Percentiles rank a stretch among this genome's conserved stretches.
These are phyloP conservation scores for Helogale parvula DNA, from an alignment of 2,113 vertebrate species.

Conservation along the genomic window DNA sequence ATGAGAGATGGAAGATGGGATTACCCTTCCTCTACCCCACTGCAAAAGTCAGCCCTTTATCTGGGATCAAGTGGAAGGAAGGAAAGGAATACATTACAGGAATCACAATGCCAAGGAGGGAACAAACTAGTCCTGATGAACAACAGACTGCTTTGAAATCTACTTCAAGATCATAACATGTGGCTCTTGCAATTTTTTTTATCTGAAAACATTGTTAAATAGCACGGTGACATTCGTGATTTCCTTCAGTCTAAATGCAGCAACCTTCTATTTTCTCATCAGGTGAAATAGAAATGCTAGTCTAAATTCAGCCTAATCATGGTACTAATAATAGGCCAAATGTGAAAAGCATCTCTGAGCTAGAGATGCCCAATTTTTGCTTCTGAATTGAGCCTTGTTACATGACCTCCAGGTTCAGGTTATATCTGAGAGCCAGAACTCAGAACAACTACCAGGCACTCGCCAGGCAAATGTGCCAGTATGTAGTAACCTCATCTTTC, in stretches of 20 bases:
- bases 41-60: not conserved
- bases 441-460: not conserved
- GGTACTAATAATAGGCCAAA: slow-evolving; percentile 48
- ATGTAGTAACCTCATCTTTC: not conserved
- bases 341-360: not conserved
- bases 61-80: not conserved
- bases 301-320: slow-evolving; percentile 49
- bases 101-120: not conserved
- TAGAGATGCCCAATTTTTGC: not conserved
- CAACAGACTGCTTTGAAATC: not conserved
- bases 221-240: not conserved
- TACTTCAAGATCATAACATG: not conserved
- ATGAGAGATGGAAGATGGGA: not conserved
- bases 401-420: not conserved
- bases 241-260: slow-evolving; percentile 34
- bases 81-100: not conserved
- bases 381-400: not conserved
- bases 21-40: not conserved
- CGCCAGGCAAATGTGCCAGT: not conserved
- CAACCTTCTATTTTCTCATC: slow-evolving; percentile 49
- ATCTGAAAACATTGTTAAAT: slow-evolving; percentile 9
- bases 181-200: slow-evolving; percentile 29
- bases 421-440: not conserved
- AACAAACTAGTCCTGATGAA: not conserved
- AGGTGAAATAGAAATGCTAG: slow-evolving; percentile 28